These are phyloP conservation scores for Aphaenogaster rudis DNA, from an alignment of 1,140 invertebrate genomes.

Conservation along the genomic window DNA sequence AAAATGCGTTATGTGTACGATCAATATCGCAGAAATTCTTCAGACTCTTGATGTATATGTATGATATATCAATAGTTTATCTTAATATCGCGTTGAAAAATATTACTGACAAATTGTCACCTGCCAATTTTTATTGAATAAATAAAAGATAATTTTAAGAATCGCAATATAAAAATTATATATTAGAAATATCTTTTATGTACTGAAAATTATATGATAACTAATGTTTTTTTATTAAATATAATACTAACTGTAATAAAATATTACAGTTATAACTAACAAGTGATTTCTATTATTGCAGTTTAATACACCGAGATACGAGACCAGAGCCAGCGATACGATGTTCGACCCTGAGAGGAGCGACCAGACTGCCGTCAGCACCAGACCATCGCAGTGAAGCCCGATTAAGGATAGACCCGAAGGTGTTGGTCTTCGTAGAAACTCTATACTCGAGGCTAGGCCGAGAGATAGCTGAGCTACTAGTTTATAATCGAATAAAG, in stretches of 20 bases:
- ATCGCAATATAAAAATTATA: neutral
- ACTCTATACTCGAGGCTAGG: slow-evolving; percentile 97
- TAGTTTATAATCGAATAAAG: slow-evolving; percentile 97
- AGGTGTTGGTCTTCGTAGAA: slow-evolving; percentile 98
- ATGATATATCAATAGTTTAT: neutral
- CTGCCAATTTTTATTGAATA: neutral
- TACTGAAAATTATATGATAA: slow-evolving; percentile 9
- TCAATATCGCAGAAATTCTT: slow-evolving; percentile 29
- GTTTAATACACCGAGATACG: slow-evolving; percentile 91
- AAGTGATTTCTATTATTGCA: slow-evolving; percentile 82
- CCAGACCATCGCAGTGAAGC: slow-evolving; percentile 94
- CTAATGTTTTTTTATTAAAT: neutral
- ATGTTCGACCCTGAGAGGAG: slow-evolving; percentile 91
- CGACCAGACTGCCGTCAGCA: slow-evolving; percentile 87
- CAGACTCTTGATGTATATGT: neutral
- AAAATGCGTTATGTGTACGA: slow-evolving; percentile 3
- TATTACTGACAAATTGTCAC: neutral
- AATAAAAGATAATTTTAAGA: neutral
- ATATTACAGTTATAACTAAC: neutral
- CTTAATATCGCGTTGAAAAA: neutral
- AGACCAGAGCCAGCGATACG: slow-evolving; percentile 93
- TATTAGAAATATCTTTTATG: neutral
- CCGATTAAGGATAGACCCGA: slow-evolving; percentile 94
- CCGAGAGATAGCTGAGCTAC: slow-evolving; percentile 95
- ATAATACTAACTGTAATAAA: neutral